Percentiles rank a stretch among this genome's conserved stretches.
These are phyloP conservation scores for Rhaphigaster nebulosa DNA, from an alignment of 2,888 invertebrate genomes.

Conservation along the genomic window DNA sequence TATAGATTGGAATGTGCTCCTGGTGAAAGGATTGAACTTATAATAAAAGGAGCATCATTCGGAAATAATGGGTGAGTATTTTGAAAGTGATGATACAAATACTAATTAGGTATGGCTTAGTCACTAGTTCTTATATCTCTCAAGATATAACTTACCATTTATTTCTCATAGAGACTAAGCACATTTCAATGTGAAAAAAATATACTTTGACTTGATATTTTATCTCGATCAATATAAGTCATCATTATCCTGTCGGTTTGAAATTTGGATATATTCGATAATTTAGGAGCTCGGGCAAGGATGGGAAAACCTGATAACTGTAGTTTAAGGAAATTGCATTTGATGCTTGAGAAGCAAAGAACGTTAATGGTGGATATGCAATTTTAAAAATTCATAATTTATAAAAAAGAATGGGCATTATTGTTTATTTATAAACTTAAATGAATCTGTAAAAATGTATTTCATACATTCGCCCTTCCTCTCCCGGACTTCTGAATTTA, in stretches of 20 bases:
- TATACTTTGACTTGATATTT: not conserved
- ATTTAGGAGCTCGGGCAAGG: too few species aligned
- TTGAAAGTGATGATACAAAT: not conserved
- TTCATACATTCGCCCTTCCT: too few species aligned
- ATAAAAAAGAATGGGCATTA: too few species aligned
- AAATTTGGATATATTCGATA: too few species aligned
- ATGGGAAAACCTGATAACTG: too few species aligned
- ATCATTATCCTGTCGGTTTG: not conserved
- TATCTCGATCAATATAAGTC: not conserved
- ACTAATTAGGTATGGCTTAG: not conserved
- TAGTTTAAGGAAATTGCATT: too few species aligned
- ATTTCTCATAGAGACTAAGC: not conserved
- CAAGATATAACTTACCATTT: not conserved
- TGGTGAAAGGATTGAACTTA: conserved; percentile 73
- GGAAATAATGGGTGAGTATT: conserved; percentile 71
- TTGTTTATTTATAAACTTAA: too few species aligned
- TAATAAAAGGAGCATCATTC: conserved; percentile 80
- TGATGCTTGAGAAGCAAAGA: too few species aligned
- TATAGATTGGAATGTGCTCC: conserved; percentile 80
- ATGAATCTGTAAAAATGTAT: too few species aligned
- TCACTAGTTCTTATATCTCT: not conserved
- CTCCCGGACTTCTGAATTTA: too few species aligned
- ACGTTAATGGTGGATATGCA: too few species aligned
- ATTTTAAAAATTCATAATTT: too few species aligned
- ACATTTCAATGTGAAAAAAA: not conserved